These are phyloP conservation scores for Oceanodroma leucorhoa DNA, from an alignment of 2,797 vertebrate species.

Conservation along the genomic window DNA sequence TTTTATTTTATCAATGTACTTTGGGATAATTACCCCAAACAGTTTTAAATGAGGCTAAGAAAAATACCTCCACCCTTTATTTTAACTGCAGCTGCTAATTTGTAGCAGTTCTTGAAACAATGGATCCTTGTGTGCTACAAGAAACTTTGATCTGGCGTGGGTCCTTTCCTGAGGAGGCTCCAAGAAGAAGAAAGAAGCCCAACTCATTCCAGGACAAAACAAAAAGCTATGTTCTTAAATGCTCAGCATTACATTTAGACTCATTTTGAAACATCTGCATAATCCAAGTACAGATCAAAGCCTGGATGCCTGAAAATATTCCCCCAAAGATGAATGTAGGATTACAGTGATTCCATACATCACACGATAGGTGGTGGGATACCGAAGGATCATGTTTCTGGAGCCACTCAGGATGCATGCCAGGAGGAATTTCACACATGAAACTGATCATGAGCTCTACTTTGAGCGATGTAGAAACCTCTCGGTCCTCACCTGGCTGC, in stretches of 20 bases:
- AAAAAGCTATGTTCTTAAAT: not conserved
- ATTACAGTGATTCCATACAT: not conserved
- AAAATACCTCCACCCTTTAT: not conserved
- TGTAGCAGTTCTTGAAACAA: not conserved
- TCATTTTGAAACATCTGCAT: not conserved
- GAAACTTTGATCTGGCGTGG: not conserved
- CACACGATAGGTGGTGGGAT: not conserved
- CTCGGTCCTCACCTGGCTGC: not conserved
- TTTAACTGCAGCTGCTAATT: not conserved
- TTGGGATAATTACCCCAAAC: not conserved
- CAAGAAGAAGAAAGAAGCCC: not conserved
- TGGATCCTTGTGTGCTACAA: not conserved
- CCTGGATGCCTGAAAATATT: slow-evolving; percentile 7
- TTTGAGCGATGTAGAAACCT: not conserved
- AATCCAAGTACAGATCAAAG: slow-evolving; percentile 11
- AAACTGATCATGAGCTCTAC: not conserved
- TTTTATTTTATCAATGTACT: not conserved
- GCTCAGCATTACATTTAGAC: not conserved
- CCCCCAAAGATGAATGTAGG: not conserved
- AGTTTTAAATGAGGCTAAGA: not conserved
- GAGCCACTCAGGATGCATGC: not conserved
- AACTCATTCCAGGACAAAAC: not conserved
- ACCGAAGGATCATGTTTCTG: not conserved
- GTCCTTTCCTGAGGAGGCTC: not conserved
- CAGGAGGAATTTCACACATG: slow-evolving; percentile 6